These are phyloP conservation scores for Carposina sasakii DNA, from an alignment of 1,140 invertebrate genomes.

Conservation along the genomic window DNA sequence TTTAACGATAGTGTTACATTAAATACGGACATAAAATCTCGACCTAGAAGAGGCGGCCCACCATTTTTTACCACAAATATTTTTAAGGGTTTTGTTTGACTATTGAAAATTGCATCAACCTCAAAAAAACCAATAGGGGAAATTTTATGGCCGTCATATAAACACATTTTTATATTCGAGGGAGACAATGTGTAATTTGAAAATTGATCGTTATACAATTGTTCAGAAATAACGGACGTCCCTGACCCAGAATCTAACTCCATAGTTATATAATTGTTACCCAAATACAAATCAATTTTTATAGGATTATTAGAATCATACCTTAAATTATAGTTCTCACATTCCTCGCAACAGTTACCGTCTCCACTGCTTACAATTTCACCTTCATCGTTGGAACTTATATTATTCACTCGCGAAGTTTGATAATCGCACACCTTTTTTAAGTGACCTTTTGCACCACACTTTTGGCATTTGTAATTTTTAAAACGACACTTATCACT, in stretches of 20 bases:
- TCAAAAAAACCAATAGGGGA: background rate
- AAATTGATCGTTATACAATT: background rate
- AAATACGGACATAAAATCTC: conserved; percentile 34
- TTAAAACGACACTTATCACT: background rate
- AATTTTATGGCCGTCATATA: background rate
- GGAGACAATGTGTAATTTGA: background rate
- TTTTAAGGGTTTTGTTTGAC: background rate
- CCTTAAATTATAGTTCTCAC: conserved; percentile 1
- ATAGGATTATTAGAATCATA: background rate
- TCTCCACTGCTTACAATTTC: background rate
- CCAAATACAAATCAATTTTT: background rate
- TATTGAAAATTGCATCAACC: background rate
- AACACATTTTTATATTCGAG: background rate
- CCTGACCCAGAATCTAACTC: conserved; percentile 6
- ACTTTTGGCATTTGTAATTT: conserved; percentile 1
- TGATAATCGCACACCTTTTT: background rate
- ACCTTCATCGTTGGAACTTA: background rate
- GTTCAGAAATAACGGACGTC: background rate
- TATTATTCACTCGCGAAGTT: background rate
- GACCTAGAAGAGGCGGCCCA: conserved; percentile 24
- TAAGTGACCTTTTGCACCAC: conserved; percentile 1
- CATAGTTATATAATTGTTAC: background rate
- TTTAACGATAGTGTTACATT: conserved; percentile 18
- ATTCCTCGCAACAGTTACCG: background rate
- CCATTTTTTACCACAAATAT: conserved; percentile 12